phyloP scores from a whole-genome alignment of 2,888 invertebrate genomes.

The Acronicta alni region DNA sequence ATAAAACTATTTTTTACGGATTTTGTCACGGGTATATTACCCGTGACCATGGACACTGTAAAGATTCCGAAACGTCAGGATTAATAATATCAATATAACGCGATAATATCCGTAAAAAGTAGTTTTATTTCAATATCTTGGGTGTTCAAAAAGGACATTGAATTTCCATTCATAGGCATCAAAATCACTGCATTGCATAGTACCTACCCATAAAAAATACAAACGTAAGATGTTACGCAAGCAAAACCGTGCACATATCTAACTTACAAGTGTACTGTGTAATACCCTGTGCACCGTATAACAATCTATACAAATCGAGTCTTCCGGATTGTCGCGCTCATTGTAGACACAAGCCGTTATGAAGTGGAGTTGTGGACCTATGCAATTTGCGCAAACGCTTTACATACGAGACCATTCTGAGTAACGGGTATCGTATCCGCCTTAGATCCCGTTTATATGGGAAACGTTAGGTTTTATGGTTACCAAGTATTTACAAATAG shows the following conservation, averaged over 20 bases:
- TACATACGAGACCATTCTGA: conserved; percentile 65
- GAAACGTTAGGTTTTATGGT: conserved; percentile 62
- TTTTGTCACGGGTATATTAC: too few relatives aligned
- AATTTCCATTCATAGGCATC: too few relatives aligned
- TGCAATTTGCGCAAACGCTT: conserved; percentile 73
- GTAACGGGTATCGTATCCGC: conserved; percentile 71
- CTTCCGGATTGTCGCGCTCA: conserved; percentile 57
- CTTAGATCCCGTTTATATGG: conserved; percentile 71
- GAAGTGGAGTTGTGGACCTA: conserved; percentile 56
- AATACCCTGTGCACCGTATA: conserved; percentile 35
- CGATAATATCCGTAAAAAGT: too few relatives aligned
- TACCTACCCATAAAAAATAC: too few relatives aligned
- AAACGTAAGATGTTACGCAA: background rate
- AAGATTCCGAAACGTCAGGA: too few relatives aligned
- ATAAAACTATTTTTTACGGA: too few relatives aligned
- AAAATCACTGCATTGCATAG: too few relatives aligned
- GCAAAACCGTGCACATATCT: conserved; percentile 1
- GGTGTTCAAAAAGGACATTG: too few relatives aligned
- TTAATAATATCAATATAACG: too few relatives aligned
- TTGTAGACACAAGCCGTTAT: conserved; percentile 58
- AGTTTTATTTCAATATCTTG: too few relatives aligned
- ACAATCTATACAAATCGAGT: conserved; percentile 50
- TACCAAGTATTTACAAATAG: conserved; percentile 62
- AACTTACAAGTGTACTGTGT: conserved; percentile 26
- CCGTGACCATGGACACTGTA: too few relatives aligned